Evolutionary conservation across 2,888 invertebrate genomes (phyloP), one percentile per base, ranked within the genome.

Genomic region (Leucozona laternaria): DNA sequence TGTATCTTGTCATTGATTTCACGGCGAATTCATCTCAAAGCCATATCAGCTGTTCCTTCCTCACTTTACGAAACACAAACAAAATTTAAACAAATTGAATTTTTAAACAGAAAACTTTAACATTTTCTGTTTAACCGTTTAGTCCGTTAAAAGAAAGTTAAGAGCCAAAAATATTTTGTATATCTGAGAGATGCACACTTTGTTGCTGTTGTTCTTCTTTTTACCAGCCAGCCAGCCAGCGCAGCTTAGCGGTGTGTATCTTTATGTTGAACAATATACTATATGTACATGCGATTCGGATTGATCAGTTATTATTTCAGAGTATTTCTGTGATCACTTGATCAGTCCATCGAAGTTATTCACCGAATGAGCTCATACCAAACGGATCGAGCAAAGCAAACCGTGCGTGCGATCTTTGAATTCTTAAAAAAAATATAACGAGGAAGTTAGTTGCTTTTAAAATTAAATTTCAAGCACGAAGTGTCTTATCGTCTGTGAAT

Each of bases 291-390:
- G 50, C 31, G 48, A 45, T 70, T 58, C 31, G 48, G 57, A 22
- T 72, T 64, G 58, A 77, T 66, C 57, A 71, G n/a, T n/a, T n/a
- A 58, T 66, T 58, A 66, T 71, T 82, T 53, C 57, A 72, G 64
- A 72, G 57, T 71, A 53, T 71, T 64, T 77, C 28, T 34, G 48
- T 40, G 55, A 62, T 66, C 31, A 66, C 22, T 34, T 50, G 68
- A 68, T 77, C 81, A 82, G 81, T 82, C 57, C 48, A 66, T 78
- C 58, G 50, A 58, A 64, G 78, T 57, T 71, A 53, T 64, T 66
- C 81, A 53, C 28, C 25, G 78, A 58, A 72, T 58, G 17, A 57
- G 57, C 78, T 58, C 57, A 17, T 58, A 25, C n/a, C n/a, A 50
- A 34, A 43, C 64, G 25, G 22, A 64, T 64, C 25, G 1, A 20